Evolutionary conservation across 2,113 vertebrate genomes (phyloP).

Genomic region (Trinectes maculatus): DNA sequence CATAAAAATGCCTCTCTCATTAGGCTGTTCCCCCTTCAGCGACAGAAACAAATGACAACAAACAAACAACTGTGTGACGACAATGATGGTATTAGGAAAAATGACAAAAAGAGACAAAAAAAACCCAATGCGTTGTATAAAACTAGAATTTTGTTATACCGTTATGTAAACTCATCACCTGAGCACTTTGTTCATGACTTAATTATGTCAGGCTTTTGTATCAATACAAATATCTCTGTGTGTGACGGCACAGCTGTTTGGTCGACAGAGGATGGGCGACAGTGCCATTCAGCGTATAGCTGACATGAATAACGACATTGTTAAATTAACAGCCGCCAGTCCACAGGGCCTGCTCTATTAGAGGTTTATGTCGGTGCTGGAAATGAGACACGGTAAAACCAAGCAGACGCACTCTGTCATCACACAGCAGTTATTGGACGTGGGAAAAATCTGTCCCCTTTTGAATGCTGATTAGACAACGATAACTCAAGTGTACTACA

Average conservation of each 20-base stretch:
- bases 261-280: constrained; percentile 12
- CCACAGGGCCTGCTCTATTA: constrained; percentile 36
- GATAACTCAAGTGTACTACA: no score
- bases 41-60: no score
- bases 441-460: constrained; percentile 12
- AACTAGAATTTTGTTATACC: no score
- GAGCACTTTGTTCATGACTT: no score
- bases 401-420: constrained; percentile 30
- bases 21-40: no score
- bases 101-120: no score
- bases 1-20: no score
- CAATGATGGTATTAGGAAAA: no score
- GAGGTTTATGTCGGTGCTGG: constrained; percentile 27
- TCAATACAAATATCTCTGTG: neutral
- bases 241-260: constrained; percentile 42
- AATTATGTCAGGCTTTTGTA: constrained; percentile 16
- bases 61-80: no score
- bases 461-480: neutral
- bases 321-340: constrained; percentile 44
- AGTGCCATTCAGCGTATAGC: constrained; percentile 25
- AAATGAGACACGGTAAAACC: constrained; percentile 39
- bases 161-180: no score
- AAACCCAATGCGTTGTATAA: no score
- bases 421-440: constrained; percentile 7
- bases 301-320: constrained; percentile 24